Evolutionary conservation across 1,140 invertebrate genomes (phyloP).

Genomic region (Cydia amplana): DNA sequence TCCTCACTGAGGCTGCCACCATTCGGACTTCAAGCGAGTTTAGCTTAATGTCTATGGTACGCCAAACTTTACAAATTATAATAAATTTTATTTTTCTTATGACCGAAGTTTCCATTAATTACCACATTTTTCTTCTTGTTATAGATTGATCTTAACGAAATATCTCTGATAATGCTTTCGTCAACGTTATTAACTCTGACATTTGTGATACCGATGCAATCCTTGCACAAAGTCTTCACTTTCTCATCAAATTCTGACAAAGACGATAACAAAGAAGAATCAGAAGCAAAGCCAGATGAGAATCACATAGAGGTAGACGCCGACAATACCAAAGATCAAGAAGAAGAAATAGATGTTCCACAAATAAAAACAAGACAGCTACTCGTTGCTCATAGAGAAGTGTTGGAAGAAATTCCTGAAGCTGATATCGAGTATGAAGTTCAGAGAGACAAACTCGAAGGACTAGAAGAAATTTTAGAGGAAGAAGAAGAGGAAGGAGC

Average conservation of each 20-base stretch:
- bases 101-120: not conserved
- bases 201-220: conserved; percentile 85
- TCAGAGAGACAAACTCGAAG: conserved; percentile 61
- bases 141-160: conserved; percentile 73
- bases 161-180: conserved; percentile 70
- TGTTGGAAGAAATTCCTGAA: conserved; percentile 72
- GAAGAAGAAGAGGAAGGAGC: conserved; percentile 70
- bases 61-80: conserved; percentile 40
- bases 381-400: conserved; percentile 69
- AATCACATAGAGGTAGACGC: conserved; percentile 20
- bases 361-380: conserved; percentile 48
- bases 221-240: conserved; percentile 81
- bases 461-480: conserved; percentile 72
- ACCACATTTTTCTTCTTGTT: conserved; percentile 37
- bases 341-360: conserved; percentile 47
- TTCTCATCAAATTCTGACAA: conserved; percentile 45
- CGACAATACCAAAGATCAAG: not conserved
- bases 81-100: conserved; percentile 34
- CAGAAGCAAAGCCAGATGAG: conserved; percentile 35
- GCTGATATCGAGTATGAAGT: conserved; percentile 68
- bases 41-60: conserved; percentile 77
- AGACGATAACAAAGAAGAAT: conserved; percentile 40
- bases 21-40: conserved; percentile 81
- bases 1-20: conserved; percentile 82
- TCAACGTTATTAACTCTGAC: conserved; percentile 83